Percentiles rank a stretch among this genome's conserved stretches.
These are phyloP conservation scores for Hyles lineata DNA, from an alignment of 2,888 invertebrate species.

Conservation along the genomic window DNA sequence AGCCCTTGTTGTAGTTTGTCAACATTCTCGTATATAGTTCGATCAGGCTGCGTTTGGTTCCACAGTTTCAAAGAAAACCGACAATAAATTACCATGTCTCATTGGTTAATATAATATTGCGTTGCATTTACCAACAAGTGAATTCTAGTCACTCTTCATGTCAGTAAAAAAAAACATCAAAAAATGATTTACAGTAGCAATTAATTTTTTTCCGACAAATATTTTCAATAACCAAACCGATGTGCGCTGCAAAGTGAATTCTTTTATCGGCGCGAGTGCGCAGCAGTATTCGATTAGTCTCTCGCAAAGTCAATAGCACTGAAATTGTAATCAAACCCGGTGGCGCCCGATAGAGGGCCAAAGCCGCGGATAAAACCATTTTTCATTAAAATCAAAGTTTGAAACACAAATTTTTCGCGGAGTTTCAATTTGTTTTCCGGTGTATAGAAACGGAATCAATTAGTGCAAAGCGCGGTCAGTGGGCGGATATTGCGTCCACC, in stretches of 20 bases:
- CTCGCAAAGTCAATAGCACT: constrained; percentile 8
- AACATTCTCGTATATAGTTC: too few species aligned
- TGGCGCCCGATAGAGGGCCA: constrained; percentile 1
- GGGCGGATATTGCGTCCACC: constrained; percentile 57
- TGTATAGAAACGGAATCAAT: constrained; percentile 58
- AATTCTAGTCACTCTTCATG: too few species aligned
- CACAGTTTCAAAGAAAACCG: too few species aligned
- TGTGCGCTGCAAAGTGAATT: background rate
- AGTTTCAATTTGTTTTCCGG: constrained; percentile 41
- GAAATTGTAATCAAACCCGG: constrained; percentile 16
- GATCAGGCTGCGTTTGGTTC: too few species aligned
- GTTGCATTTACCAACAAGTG: too few species aligned
- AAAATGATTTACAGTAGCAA: background rate
- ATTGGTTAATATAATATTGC: too few species aligned
- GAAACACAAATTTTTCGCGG: constrained; percentile 26
- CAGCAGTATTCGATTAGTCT: constrained; percentile 5
- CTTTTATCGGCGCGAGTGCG: background rate
- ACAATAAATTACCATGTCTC: too few species aligned
- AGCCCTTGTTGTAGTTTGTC: too few species aligned
- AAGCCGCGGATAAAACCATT: constrained; percentile 21
- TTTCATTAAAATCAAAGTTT: constrained; percentile 28
- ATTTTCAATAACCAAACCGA: background rate
- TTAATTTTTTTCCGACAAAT: background rate
- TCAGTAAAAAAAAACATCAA: background rate
- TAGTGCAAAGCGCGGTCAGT: constrained; percentile 52